phyloP scores from a whole-genome alignment of 2,797 vertebrate species.

The Rhynchonycteris naso region DNA sequence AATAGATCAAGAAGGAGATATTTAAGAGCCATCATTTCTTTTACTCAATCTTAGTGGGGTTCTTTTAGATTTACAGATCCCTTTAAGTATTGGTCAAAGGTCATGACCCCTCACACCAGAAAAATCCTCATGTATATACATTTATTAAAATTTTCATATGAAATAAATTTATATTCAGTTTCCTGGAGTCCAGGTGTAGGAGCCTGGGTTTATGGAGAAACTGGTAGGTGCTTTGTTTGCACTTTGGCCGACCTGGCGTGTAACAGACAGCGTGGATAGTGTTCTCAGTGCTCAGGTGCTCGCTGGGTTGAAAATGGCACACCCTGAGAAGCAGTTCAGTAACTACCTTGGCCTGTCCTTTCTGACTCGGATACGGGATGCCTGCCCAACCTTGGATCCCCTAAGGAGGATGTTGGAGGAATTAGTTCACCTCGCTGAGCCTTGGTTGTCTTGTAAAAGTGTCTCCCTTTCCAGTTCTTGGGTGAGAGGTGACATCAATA shows the following conservation, averaged over 20 bases:
- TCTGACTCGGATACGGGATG: neutral
- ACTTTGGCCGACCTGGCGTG: neutral
- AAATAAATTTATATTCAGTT: neutral
- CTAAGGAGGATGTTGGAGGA: neutral
- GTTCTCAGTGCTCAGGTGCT: neutral
- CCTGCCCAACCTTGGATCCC: neutral
- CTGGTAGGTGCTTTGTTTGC: neutral
- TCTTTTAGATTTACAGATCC: neutral
- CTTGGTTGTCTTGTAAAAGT: neutral
- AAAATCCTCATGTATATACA: neutral
- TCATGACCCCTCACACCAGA: neutral
- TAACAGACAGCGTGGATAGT: neutral
- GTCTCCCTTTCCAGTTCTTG: neutral
- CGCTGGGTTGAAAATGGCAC: neutral
- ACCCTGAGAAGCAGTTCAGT: neutral
- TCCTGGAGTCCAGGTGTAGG: neutral
- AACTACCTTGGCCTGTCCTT: neutral
- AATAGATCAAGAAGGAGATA: neutral
- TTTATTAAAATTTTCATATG: neutral
- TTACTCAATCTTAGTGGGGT: neutral
- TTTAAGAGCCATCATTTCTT: conserved; percentile 12
- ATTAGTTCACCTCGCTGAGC: neutral
- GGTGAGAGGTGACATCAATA: too few relatives aligned
- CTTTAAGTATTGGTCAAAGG: neutral
- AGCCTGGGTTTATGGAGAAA: neutral